A percentile compares a stretch with the other conserved stretches of the same genome.
phyloP scores from a whole-genome alignment of 53 echinoderm and acorn worm species.

The Pentamera pediparva region DNA sequence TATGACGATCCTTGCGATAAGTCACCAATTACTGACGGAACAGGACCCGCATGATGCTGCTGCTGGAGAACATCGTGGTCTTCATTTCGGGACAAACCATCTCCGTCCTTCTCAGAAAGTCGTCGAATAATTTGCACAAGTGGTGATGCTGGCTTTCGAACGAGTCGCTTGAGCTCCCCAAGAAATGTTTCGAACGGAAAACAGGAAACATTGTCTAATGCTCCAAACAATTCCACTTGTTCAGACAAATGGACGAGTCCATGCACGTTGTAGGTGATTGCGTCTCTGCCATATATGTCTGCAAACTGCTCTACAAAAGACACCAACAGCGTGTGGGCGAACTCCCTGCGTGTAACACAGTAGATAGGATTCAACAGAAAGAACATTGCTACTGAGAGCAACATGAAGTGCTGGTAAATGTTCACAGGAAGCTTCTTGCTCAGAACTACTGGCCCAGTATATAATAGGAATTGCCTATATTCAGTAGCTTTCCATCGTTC shows the following conservation, averaged over 20 bases:
- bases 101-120: not conserved
- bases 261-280: conserved; percentile 34
- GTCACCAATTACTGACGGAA: too few relatives aligned
- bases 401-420: conserved; percentile 40
- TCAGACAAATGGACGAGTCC: conserved; percentile 35
- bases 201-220: conserved; percentile 34
- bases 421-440: conserved; percentile 1
- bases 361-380: conserved; percentile 32
- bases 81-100: not conserved
- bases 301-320: conserved; percentile 48
- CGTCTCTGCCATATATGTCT: conserved; percentile 39
- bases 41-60: not conserved
- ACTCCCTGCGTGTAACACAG: conserved; percentile 19
- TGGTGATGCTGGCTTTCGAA: conserved; percentile 23
- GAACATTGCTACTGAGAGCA: conserved; percentile 38
- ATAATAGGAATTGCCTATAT: conserved; percentile 53
- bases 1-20: not conserved
- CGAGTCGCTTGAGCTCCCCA: conserved; percentile 19
- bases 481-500: conserved; percentile 66
- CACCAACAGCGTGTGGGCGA: conserved; percentile 46
- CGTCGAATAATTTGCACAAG: conserved; percentile 6
- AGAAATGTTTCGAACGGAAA: conserved; percentile 39
- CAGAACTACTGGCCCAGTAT: conserved; percentile 52
- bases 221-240: conserved; percentile 10
- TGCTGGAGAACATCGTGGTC: not conserved